These are phyloP conservation scores for Lepidothrix coronata DNA, from an alignment of 2,113 vertebrate species.

Conservation along the genomic window DNA sequence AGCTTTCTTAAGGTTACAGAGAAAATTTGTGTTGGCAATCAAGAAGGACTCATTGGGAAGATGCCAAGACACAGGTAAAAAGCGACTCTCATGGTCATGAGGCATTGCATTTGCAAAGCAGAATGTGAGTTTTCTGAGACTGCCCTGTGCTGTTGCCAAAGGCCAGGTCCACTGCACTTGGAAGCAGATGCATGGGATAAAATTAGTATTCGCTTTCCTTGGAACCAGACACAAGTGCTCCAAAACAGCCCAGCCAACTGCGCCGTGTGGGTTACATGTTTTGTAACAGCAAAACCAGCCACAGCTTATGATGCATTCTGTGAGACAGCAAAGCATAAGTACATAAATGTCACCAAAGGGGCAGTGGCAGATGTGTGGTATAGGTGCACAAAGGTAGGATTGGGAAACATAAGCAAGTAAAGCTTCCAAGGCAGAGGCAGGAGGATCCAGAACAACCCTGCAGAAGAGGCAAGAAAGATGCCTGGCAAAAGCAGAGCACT, in stretches of 20 bases:
- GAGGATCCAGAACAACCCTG: not conserved
- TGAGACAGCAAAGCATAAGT: not conserved
- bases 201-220: not conserved
- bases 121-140: not conserved
- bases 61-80: not conserved
- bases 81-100: not conserved
- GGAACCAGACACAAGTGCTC: not conserved
- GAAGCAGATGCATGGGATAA: not conserved
- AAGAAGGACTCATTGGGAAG: not conserved
- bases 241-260: accelerated
- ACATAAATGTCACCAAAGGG: not conserved
- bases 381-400: not conserved
- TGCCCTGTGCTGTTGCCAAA: not conserved
- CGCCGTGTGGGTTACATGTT: not conserved
- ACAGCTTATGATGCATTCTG: not conserved
- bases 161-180: not conserved
- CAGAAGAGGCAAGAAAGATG: not conserved
- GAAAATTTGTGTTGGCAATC: not conserved
- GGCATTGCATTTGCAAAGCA: not conserved
- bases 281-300: not conserved
- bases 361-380: not conserved
- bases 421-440: not conserved
- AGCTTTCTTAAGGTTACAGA: not conserved
- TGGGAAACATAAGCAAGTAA: not conserved
- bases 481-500: not conserved